Evolutionary conservation across 92 coral and sea anemone genomes (phyloP).

Genomic region (Porites rus): DNA sequence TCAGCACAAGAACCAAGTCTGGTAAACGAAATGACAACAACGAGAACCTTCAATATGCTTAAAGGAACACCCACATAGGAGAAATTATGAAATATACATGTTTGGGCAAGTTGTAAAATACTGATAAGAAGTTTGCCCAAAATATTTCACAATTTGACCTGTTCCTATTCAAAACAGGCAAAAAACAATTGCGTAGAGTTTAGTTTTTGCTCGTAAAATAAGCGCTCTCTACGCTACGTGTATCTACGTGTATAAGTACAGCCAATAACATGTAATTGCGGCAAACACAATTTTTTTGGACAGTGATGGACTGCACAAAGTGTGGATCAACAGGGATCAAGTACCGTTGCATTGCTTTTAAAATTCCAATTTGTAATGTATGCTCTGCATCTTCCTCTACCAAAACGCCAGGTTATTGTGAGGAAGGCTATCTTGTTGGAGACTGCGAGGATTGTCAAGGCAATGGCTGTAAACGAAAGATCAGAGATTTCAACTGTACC

Average conservation of each 20-base stretch:
- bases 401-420: slow-evolving; percentile 71
- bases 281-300: not conserved
- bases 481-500: slow-evolving; percentile 6
- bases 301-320: slow-evolving; percentile 61
- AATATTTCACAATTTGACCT: not conserved
- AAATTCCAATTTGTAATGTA: slow-evolving; percentile 68
- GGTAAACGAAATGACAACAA: slow-evolving; percentile 13
- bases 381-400: slow-evolving; percentile 66
- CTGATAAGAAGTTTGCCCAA: too few species aligned
- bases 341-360: slow-evolving; percentile 58
- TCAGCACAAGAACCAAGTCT: slow-evolving; percentile 28
- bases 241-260: slow-evolving; percentile 30
- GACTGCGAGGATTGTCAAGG: slow-evolving; percentile 62
- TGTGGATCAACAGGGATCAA: slow-evolving; percentile 62
- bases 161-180: slow-evolving; percentile 13
- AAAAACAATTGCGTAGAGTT: slow-evolving; percentile 17
- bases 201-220: not conserved
- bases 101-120: not conserved
- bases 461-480: slow-evolving; percentile 11
- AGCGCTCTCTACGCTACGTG: slow-evolving; percentile 25
- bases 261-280: not conserved
- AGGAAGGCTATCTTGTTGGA: slow-evolving; percentile 71
- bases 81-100: not conserved
- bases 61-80: too few species aligned
- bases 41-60: too few species aligned